Evolutionary conservation across 2,888 invertebrate species (phyloP).

Genomic region (Phortica magna): DNA sequence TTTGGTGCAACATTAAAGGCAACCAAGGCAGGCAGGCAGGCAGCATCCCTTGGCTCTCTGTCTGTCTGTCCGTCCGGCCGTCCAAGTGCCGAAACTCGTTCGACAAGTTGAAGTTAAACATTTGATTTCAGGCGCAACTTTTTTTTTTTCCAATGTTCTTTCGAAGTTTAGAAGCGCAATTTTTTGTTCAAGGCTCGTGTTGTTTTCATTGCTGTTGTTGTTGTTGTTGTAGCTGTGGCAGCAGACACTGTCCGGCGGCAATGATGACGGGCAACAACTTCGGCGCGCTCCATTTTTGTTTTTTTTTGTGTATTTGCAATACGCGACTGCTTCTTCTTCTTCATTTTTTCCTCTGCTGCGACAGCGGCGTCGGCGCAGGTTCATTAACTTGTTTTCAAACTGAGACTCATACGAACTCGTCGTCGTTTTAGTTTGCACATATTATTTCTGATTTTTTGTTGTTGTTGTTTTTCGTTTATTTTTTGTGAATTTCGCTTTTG

Average conservation of each 20-base stretch:
- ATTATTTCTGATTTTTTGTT: neutral
- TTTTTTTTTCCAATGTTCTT: neutral
- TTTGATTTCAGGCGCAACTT: constrained; percentile 24
- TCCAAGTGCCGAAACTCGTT: constrained; percentile 46
- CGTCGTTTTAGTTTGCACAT: constrained; percentile 10
- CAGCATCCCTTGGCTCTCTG: constrained; percentile 21
- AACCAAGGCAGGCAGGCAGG: constrained; percentile 10
- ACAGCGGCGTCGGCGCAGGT: constrained; percentile 54
- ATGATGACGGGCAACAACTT: neutral
- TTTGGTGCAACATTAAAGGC: constrained; percentile 46
- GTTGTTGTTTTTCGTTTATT: neutral
- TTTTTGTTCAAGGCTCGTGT: constrained; percentile 16
- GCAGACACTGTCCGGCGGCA: constrained; percentile 29
- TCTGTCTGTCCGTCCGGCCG: constrained; percentile 29
- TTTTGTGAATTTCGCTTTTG: neutral
- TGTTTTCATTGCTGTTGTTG: constrained; percentile 6
- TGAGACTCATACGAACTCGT: neutral
- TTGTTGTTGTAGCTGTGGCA: neutral
- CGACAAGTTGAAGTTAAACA: constrained; percentile 13
- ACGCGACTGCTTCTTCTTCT: neutral
- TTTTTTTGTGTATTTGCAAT: neutral
- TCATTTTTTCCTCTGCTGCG: neutral
- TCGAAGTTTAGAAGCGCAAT: constrained; percentile 9
- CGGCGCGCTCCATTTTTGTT: constrained; percentile 9
- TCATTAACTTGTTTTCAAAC: constrained; percentile 65